A percentile compares a stretch with the other conserved stretches of the same genome.
phyloP scores from a whole-genome alignment of 2,113 vertebrate genomes.

The Petaurus breviceps region DNA sequence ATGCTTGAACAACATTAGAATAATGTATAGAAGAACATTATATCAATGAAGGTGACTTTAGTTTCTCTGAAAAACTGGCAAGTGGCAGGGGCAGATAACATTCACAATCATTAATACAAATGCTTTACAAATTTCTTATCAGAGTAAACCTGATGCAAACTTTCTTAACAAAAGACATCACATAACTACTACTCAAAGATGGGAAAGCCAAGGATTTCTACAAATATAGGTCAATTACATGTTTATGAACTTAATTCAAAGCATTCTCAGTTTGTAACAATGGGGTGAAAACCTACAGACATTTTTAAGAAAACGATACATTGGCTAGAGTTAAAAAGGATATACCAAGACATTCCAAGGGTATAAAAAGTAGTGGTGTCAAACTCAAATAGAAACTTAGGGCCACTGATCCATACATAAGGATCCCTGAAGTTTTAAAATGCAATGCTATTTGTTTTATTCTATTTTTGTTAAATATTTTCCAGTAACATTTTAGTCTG shows the following conservation, averaged over 20 bases:
- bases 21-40: neutral
- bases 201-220: neutral
- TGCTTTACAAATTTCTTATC: neutral
- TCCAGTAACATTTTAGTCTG: neutral
- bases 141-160: neutral
- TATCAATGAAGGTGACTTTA: neutral
- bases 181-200: neutral
- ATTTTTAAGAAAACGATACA: neutral
- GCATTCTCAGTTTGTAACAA: neutral
- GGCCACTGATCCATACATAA: neutral
- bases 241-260: neutral
- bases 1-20: neutral
- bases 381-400: neutral
- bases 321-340: neutral
- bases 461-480: neutral
- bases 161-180: neutral
- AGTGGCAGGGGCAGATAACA: neutral
- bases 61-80: neutral
- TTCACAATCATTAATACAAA: neutral
- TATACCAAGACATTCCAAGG: neutral
- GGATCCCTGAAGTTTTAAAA: neutral
- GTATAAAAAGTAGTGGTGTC: neutral
- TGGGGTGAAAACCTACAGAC: neutral
- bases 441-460: neutral
- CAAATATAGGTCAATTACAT: neutral